These are phyloP conservation scores for Sminthurinus signatus DNA, from an alignment of 1,140 invertebrate genomes.

Conservation along the genomic window DNA sequence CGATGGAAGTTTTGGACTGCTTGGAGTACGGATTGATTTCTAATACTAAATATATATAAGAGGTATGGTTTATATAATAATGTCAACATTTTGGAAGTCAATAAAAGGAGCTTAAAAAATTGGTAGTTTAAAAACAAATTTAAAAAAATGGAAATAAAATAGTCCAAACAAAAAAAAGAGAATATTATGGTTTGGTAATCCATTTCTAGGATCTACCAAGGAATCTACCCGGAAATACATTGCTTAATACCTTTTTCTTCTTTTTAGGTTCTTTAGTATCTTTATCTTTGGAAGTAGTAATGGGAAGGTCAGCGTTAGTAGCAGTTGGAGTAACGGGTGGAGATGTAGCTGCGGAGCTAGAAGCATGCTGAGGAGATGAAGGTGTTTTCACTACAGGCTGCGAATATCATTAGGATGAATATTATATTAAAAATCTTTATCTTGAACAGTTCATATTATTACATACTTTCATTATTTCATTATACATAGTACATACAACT, in stretches of 20 bases:
- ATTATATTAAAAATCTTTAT: too few relatives aligned
- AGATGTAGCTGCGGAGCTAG: constrained; percentile 19
- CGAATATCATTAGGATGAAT: background rate
- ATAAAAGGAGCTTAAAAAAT: background rate
- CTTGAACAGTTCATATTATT: too few relatives aligned
- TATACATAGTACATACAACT: too few relatives aligned
- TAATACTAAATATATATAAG: background rate
- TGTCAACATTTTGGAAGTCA: constrained; percentile 1
- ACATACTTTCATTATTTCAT: too few relatives aligned
- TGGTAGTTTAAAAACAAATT: background rate
- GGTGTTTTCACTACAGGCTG: constrained; percentile 11
- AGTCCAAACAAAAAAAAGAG: background rate
- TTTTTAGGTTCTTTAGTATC: too few relatives aligned
- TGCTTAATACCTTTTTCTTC: constrained; percentile 28
- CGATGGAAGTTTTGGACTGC: background rate
- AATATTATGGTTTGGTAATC: background rate
- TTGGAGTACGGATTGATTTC: background rate
- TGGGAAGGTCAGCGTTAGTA: constrained; percentile 20
- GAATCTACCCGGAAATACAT: constrained; percentile 24
- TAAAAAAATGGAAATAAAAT: background rate
- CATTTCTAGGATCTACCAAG: constrained; percentile 22
- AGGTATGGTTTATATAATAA: background rate
- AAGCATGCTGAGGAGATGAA: constrained; percentile 14
- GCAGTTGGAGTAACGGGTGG: constrained; percentile 9
- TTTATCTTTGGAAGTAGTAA: constrained; percentile 17